These are phyloP conservation scores for Cyrtonyx montezumae DNA, from an alignment of 2,113 vertebrate genomes.

Conservation along the genomic window DNA sequence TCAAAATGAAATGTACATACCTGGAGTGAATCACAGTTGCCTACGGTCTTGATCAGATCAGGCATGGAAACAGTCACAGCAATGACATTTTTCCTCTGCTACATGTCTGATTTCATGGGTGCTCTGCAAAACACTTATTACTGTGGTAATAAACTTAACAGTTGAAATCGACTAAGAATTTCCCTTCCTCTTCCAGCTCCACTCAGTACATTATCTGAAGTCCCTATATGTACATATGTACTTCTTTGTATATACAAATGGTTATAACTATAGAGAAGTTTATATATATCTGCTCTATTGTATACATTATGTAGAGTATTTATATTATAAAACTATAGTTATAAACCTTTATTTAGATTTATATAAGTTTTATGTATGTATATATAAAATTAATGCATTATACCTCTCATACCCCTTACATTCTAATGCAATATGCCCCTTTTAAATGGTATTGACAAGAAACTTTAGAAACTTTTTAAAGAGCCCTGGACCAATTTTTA, in stretches of 20 bases:
- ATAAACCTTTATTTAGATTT: not conserved
- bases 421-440: not conserved
- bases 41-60: not conserved
- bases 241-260: not conserved
- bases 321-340: not conserved
- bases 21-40: not conserved
- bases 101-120: not conserved
- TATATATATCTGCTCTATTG: too few species aligned
- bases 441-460: not conserved
- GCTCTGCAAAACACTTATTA: not conserved
- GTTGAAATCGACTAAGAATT: not conserved
- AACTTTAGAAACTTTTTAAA: slow-evolving; percentile 3
- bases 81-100: not conserved
- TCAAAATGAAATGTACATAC: not conserved
- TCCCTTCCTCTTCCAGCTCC: not conserved
- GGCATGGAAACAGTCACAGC: not conserved
- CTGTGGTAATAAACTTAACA: not conserved
- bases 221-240: not conserved
- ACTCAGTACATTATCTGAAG: not conserved
- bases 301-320: too few species aligned
- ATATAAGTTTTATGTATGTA: too few species aligned
- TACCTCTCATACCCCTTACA: not conserved
- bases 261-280: too few species aligned
- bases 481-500: not conserved
- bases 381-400: not conserved